phyloP scores from a whole-genome alignment of 2,113 vertebrate species.

The Antigone vipio region DNA sequence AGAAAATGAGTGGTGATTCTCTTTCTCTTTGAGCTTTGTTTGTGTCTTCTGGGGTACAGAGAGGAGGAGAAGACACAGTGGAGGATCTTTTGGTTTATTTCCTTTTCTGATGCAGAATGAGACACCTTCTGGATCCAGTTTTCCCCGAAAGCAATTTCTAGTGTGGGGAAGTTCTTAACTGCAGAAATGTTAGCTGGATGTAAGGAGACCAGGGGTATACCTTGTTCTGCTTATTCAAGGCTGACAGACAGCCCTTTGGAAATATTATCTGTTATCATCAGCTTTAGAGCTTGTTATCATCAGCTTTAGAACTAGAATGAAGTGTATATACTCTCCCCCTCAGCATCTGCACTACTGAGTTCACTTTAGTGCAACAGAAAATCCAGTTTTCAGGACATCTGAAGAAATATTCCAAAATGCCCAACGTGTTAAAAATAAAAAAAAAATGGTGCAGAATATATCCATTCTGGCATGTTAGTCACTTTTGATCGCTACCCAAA shows the following conservation, averaged over 20 bases:
- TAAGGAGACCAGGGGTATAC: not conserved
- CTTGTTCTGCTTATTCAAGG: not conserved
- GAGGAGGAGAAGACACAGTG: not conserved
- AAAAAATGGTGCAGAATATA: not conserved
- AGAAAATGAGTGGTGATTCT: fast-evolving
- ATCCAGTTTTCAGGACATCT: not conserved
- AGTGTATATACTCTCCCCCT: not conserved
- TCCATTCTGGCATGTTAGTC: not conserved
- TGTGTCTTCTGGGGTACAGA: not conserved
- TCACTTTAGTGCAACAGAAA: not conserved
- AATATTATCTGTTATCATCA: not conserved
- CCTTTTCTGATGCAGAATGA: not conserved
- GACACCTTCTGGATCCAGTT: not conserved
- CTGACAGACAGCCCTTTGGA: not conserved
- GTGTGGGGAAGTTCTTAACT: not conserved
- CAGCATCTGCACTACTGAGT: not conserved
- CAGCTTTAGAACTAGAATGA: not conserved
- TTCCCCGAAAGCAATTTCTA: not conserved
- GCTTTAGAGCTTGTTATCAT: not conserved
- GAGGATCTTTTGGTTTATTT: not conserved
- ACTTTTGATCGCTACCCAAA: not conserved
- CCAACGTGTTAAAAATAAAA: not conserved
- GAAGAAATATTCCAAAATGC: not conserved
- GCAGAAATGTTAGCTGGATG: not conserved
- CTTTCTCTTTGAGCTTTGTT: not conserved